Base-by-base conservation (phyloP, 2,888 invertebrate species). In the Drosophila mimetica region DNA sequence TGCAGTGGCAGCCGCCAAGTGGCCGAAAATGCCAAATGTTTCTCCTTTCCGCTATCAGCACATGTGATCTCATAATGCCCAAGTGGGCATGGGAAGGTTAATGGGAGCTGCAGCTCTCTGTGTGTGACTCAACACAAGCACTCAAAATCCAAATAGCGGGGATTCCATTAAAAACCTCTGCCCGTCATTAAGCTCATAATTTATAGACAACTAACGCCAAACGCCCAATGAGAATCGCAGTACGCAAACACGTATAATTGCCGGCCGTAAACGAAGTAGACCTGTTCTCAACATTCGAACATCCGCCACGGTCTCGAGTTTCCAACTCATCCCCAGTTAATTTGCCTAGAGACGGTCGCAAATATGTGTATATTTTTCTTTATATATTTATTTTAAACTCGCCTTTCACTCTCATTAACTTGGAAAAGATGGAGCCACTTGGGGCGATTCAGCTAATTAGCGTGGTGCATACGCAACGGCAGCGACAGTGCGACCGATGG, bases 351-450 rank as follows among this genome's bases (percentile, higher is more conserved):
- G 28, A 7, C n/a, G 14, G 4, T 13, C 9, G 37, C 39, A 30
- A 53, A 53, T 25, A 14, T 58, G 36, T 46, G 25, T 34, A 50
- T 28, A 18, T 50, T 11, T 42, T 28, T 42, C 42, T 32, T 20
- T 20, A 50, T 61, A 37, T 63, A 48, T 30, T 30, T 61, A 39
- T 63, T 74, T 63, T 51, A 78, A 78, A 71, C 64, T 67, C 64
- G 76, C 86, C 80, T 80, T 80, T 80, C 80, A 80, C 80, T 85
- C 86, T 80, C 80, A 76, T 76, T 85, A 72, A 73, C 41, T 44
- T 48, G 52, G 47, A 32, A 73, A 61, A 66, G 55, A 50, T 64
- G 71, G 37, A 53, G 57, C 48, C 18, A 77, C 67, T 71, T 48
- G 54, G 42, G 74, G 71, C 87, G 57, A 74, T 77, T 32, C 82